Base-by-base conservation (phyloP, 2,888 invertebrate genomes). In the Polymixis flavicincta region DNA sequence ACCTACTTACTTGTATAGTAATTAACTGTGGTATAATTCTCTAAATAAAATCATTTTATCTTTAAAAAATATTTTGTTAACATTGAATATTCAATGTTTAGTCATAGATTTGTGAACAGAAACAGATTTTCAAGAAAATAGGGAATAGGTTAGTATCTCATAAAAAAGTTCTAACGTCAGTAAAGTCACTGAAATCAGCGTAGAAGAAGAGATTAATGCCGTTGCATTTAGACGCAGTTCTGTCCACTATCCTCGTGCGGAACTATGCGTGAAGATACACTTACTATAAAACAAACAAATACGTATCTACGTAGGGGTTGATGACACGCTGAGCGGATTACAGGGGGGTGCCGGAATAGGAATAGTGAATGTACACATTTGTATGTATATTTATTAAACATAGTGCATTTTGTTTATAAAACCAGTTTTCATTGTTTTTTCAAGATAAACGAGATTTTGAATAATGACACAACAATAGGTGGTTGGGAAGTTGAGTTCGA, bases 251-350 rank as follows among this genome's bases (percentile, higher is more conserved):
- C 32, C 11, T 17, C 45, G 9, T 3, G 14, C 45, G 13, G 1
- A 19, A n/a, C 48, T 48, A 45, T 45, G 42, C 42, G 1, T 45
- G 28, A 25, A 50, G 19, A 64, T 67, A 28, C n/a, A 11, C 76
- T 45, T 52, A n/a, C 45, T 45, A 45, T 52, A 17, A 75, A 65
- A 59, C 13, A 75, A 74, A 75, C 52, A 76, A 55, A 74, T 37
- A 37, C 6, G n/a, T 37, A 25, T 11, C 65, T 52, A 37, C 7
- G 4, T 50, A 79, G 63, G 71, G 82, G 82, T 82, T 52, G 79
- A 60, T 60, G 83, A 82, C 82, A 67, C 59, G 75, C 55, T 59
- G 71, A 83, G 70, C 71, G 71, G 79, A 83, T 82, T 79, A 82
- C 63, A 54, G 25, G 37, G 69, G 70, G 69, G 65, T 25, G 63